phyloP scores from a whole-genome alignment of 2,113 vertebrate species.

The Sturnira hondurensis region DNA sequence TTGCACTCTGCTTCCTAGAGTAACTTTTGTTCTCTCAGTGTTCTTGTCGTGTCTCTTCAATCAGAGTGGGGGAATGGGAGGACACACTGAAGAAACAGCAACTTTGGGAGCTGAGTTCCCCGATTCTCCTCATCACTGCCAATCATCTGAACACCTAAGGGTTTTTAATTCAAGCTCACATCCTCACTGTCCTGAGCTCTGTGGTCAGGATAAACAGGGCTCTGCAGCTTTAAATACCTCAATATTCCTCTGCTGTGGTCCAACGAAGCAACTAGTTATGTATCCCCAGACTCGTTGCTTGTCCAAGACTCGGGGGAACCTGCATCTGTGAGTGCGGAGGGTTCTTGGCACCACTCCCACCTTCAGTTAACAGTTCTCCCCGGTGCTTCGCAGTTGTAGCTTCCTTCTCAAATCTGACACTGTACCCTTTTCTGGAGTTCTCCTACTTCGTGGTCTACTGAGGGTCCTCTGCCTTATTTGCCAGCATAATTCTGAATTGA shows the following conservation, averaged over 20 bases:
- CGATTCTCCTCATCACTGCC: neutral
- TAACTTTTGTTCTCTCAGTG: neutral
- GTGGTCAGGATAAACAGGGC: neutral
- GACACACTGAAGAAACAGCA: neutral
- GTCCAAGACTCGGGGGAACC: neutral
- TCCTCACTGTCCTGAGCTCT: neutral
- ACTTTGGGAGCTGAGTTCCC: neutral
- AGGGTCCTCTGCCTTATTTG: neutral
- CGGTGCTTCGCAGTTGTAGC: neutral
- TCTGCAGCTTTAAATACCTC: neutral
- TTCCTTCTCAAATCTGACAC: neutral
- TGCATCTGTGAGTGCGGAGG: neutral
- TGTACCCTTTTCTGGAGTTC: neutral
- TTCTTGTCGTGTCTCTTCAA: neutral
- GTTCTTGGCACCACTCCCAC: fast-evolving
- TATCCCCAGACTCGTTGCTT: neutral
- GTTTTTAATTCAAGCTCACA: neutral
- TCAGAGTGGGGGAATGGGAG: neutral
- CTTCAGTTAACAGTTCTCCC: neutral
- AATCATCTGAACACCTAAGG: neutral
- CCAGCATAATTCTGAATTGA: neutral
- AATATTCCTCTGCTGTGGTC: neutral
- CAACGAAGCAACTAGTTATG: neutral
- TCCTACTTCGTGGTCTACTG: neutral
- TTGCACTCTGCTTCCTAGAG: neutral